phyloP scores from a whole-genome alignment of 2,113 vertebrate species.

The Epinephelus fuscoguttatus region DNA sequence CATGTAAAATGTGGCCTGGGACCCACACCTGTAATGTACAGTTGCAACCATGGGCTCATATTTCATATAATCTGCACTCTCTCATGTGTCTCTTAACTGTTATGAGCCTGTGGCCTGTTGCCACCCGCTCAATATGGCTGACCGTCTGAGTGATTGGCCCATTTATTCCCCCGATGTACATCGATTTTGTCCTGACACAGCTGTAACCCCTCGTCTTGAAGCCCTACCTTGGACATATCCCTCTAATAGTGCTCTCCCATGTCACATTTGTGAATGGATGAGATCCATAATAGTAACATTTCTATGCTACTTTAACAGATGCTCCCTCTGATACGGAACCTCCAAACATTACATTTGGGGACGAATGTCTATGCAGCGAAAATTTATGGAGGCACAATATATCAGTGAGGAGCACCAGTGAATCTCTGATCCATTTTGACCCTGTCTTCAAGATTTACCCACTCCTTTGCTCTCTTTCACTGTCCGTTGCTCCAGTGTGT shows the following conservation, averaged over 20 bases:
- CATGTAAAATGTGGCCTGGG: background rate
- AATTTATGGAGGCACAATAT: conserved; percentile 5
- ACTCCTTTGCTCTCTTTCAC: background rate
- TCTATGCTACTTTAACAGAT: conserved; percentile 42
- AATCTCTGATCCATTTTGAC: conserved; percentile 22
- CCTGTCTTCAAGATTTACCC: background rate
- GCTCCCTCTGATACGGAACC: conserved; percentile 18
- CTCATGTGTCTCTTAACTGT: conserved; percentile 66
- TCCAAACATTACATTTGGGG: conserved; percentile 15
- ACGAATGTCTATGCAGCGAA: conserved; percentile 20
- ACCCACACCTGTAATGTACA: conserved; percentile 36
- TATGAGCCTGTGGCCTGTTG: conserved; percentile 60
- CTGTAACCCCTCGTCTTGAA: conserved; percentile 58
- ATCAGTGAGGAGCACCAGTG: conserved; percentile 7
- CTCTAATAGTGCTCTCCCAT: conserved; percentile 49
- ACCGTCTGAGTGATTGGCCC: conserved; percentile 71
- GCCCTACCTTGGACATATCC: conserved; percentile 45
- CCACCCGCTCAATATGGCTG: conserved; percentile 60
- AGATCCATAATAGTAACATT: conserved; percentile 51
- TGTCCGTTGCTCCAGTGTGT: background rate
- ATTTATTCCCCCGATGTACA: conserved; percentile 71
- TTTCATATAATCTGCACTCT: conserved; percentile 63
- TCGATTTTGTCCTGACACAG: conserved; percentile 69
- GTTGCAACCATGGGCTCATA: conserved; percentile 38
- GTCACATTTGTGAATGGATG: conserved; percentile 64